Percentiles rank a stretch among this genome's conserved stretches.
phyloP scores from a whole-genome alignment of 2,888 invertebrate genomes.

The Mycalesis mineus region DNA sequence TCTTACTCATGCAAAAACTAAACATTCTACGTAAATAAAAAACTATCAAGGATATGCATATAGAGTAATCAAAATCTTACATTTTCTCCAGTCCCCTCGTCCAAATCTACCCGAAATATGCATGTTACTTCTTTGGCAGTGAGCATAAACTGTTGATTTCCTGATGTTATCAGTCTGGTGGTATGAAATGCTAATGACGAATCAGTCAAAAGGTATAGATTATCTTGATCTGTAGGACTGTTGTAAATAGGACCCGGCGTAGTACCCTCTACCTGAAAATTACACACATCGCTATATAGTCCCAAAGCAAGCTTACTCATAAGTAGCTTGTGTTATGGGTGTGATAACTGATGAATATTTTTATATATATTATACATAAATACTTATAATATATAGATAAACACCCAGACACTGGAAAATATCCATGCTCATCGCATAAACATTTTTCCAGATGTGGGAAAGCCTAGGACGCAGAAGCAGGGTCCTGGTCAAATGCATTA shows the following conservation, averaged over 20 bases:
- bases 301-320: too few relatives aligned
- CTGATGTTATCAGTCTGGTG: constrained; percentile 47
- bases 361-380: too few relatives aligned
- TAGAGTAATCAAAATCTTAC: constrained; percentile 42
- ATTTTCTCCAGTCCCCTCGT: constrained; percentile 38
- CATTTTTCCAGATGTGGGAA: too few relatives aligned
- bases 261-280: constrained; percentile 44
- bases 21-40: not conserved
- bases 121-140: constrained; percentile 59
- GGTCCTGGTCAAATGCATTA: too few relatives aligned
- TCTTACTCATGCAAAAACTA: not conserved
- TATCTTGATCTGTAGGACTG: constrained; percentile 53
- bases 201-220: constrained; percentile 59
- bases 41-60: not conserved
- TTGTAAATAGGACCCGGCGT: constrained; percentile 61
- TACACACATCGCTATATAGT: too few relatives aligned
- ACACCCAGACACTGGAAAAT: too few relatives aligned
- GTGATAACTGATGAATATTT: too few relatives aligned
- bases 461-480: too few relatives aligned
- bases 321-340: too few relatives aligned
- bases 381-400: too few relatives aligned
- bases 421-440: too few relatives aligned
- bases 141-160: constrained; percentile 58
- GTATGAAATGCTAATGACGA: constrained; percentile 52
- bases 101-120: constrained; percentile 50